phyloP scores from a whole-genome alignment of 2,888 invertebrate species.

The Vanessa cardui region DNA sequence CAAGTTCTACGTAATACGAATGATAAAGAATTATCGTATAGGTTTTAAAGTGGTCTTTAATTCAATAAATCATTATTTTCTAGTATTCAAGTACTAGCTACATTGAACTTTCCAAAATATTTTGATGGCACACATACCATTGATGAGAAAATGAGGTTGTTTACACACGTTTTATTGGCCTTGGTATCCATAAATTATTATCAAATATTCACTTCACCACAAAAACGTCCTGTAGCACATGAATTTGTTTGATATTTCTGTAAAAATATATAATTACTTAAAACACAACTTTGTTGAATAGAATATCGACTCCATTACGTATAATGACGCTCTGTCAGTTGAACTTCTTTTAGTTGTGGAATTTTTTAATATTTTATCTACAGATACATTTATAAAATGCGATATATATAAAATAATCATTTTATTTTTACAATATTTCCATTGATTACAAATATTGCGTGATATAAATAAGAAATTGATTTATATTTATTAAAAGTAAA shows the following conservation, averaged over 20 bases:
- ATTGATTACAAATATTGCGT: not conserved
- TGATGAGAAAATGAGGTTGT: conserved; percentile 70
- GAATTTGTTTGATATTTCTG: conserved; percentile 66
- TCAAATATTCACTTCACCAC: conserved; percentile 66
- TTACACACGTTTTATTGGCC: conserved; percentile 54
- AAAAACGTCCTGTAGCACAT: conserved; percentile 54
- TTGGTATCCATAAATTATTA: conserved; percentile 66
- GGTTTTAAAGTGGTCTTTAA: not conserved
- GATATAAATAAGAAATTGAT: conserved; percentile 3
- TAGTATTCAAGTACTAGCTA: conserved; percentile 46
- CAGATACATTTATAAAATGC: not conserved
- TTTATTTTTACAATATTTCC: not conserved
- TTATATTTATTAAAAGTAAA: conserved; percentile 29
- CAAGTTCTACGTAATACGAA: conserved; percentile 6
- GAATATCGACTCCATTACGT: conserved; percentile 85
- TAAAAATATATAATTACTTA: conserved; percentile 57
- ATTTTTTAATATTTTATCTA: conserved; percentile 50
- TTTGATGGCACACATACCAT: conserved; percentile 83
- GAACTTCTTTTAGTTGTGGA: conserved; percentile 60
- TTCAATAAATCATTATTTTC: conserved; percentile 6
- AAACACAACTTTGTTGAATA: conserved; percentile 62
- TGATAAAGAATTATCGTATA: not conserved
- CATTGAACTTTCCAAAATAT: conserved; percentile 82
- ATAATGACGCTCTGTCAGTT: conserved; percentile 84
- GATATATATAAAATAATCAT: not conserved